Conservation (phyloP, 2,113 vertebrate species). For the western clawed frog (Xenopus tropicalis) region DNA sequence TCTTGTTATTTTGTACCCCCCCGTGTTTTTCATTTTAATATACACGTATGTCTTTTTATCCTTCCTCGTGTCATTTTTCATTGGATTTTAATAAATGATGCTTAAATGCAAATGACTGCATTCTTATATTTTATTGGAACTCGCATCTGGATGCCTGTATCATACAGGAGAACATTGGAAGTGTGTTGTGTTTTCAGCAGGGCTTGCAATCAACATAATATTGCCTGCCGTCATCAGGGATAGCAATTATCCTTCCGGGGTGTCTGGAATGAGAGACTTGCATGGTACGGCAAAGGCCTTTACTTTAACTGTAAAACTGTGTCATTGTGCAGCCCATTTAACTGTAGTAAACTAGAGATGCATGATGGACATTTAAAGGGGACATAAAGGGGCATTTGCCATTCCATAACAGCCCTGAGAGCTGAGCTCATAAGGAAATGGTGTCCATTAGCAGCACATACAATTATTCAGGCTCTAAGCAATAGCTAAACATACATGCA, state of each 20-base stretch:
- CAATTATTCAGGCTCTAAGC: conserved; percentile 23
- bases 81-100: too few species aligned
- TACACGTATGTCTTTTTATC: too few species aligned
- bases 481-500: conserved; percentile 17
- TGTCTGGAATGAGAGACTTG: conserved; percentile 3
- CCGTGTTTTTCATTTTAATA: too few species aligned
- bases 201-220: conserved; percentile 29
- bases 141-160: too few species aligned
- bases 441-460: conserved; percentile 19
- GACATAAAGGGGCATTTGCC: too few species aligned
- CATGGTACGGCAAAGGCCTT: conserved; percentile 22
- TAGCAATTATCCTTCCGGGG: conserved; percentile 17
- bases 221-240: conserved; percentile 8
- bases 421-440: conserved; percentile 31
- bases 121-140: too few species aligned
- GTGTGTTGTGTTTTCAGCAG: conserved; percentile 14
- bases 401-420: conserved; percentile 22
- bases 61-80: too few species aligned
- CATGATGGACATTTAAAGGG: too few species aligned
- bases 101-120: too few species aligned
- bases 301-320: conserved; percentile 19
- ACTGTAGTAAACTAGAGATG: too few species aligned
- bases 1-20: too few species aligned
- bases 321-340: too few species aligned
- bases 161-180: not conserved